Evolutionary conservation across 1,140 invertebrate genomes (phyloP).

Genomic region (Muscidifurax raptorellus): DNA sequence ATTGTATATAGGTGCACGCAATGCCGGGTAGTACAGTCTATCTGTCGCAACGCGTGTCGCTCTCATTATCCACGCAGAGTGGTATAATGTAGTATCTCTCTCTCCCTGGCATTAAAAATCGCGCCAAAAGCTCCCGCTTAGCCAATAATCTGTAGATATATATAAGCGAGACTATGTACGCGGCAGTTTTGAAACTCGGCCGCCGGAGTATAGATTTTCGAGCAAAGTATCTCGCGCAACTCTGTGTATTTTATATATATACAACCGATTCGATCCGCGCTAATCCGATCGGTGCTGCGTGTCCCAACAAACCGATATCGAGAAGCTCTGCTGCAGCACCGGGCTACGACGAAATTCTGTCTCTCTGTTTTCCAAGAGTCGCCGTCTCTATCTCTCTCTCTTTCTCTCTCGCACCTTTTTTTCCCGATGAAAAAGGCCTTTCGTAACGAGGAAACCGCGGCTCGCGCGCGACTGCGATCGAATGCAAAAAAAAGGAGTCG

Average conservation of each 20-base stretch:
- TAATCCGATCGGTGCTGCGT: background rate
- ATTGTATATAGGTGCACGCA: too few relatives aligned
- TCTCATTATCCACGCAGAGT: slow-evolving; percentile 22
- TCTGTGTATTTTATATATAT: too few relatives aligned
- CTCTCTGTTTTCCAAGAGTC: too few relatives aligned
- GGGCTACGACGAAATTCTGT: too few relatives aligned
- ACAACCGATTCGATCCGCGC: too few relatives aligned
- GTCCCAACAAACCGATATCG: background rate
- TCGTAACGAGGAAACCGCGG: slow-evolving; percentile 14
- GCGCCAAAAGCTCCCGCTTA: background rate
- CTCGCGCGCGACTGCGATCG: background rate
- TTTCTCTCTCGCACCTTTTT: background rate
- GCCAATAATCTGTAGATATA: too few relatives aligned
- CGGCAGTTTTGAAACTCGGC: background rate
- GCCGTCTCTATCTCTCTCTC: background rate
- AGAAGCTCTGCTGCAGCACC: too few relatives aligned
- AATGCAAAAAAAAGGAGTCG: background rate
- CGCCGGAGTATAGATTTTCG: too few relatives aligned
- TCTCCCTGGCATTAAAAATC: background rate
- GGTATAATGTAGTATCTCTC: background rate
- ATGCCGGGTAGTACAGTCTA: too few relatives aligned
- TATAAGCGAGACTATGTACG: background rate
- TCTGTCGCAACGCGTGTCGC: background rate
- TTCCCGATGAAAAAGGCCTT: slow-evolving; percentile 42
- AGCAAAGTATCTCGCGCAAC: too few relatives aligned